phyloP scores from a whole-genome alignment of 2,888 invertebrate species.

The Tachina lurida region DNA sequence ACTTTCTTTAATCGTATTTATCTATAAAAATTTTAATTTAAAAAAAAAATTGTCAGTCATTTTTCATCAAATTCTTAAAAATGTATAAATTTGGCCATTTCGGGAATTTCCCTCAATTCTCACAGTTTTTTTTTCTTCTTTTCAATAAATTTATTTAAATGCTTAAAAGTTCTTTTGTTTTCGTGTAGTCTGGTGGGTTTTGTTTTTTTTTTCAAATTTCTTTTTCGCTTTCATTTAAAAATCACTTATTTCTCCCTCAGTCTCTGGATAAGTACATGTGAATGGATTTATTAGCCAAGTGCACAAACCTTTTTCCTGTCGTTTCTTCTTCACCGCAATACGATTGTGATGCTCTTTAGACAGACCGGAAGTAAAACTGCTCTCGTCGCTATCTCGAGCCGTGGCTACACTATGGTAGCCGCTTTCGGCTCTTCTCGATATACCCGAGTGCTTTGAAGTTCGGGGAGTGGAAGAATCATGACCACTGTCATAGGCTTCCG shows the following conservation, averaged over 20 bases:
- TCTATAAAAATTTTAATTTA: constrained; percentile 54
- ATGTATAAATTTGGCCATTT: constrained; percentile 73
- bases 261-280: constrained; percentile 90
- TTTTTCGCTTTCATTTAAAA: constrained; percentile 79
- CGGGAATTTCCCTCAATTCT: constrained; percentile 64
- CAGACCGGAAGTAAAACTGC: constrained; percentile 90
- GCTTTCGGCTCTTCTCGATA: constrained; percentile 92
- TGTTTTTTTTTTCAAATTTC: background rate
- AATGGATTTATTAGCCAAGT: constrained; percentile 90
- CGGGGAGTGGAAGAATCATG: constrained; percentile 92
- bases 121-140: constrained; percentile 6
- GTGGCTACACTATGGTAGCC: constrained; percentile 95
- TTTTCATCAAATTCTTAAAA: constrained; percentile 67
- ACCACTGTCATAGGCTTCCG: constrained; percentile 90
- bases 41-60: constrained; percentile 72
- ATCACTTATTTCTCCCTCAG: constrained; percentile 87
- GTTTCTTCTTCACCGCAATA: constrained; percentile 84
- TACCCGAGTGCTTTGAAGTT: constrained; percentile 91
- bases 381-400: constrained; percentile 91
- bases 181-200: constrained; percentile 60
- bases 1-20: constrained; percentile 67
- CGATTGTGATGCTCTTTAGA: constrained; percentile 82
- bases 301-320: constrained; percentile 89
- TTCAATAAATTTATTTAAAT: constrained; percentile 58
- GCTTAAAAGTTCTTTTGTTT: constrained; percentile 53